Conservation (phyloP, 2,113 vertebrate species). For the Acanthochromis polyacanthus region DNA sequence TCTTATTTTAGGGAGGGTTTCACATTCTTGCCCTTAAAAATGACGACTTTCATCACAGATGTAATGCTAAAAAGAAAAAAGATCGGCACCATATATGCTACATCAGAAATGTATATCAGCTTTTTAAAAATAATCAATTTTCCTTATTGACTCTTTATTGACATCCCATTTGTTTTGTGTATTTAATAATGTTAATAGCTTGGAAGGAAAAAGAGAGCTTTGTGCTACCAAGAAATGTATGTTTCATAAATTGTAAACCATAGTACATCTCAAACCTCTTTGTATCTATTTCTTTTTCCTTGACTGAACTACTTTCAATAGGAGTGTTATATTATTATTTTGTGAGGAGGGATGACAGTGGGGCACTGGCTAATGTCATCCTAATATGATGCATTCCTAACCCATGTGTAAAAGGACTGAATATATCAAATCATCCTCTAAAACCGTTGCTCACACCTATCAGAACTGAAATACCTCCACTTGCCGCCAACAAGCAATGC, state of each 20-base stretch:
- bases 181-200: not conserved
- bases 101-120: not conserved
- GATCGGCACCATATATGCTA: not conserved
- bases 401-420: not conserved
- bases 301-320: not conserved
- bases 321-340: not conserved
- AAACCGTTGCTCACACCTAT: constrained; percentile 7
- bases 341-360: not conserved
- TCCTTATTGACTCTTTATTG: no score
- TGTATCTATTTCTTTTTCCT: constrained; percentile 3
- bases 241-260: not conserved
- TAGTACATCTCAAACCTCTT: not conserved
- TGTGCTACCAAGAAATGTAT: not conserved
- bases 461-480: not conserved
- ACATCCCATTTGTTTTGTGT: not conserved
- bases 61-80: not conserved
- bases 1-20: not conserved
- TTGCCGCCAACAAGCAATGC: not conserved
- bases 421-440: constrained; percentile 1
- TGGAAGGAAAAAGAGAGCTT: not conserved
- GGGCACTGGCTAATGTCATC: not conserved
- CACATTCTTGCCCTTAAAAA: not conserved
- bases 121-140: not conserved
- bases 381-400: not conserved
- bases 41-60: not conserved